Evolutionary conservation across 2,797 vertebrate genomes (phyloP), one percentile per base, ranked within the genome.

Genomic region (Gambusia yucatana): DNA sequence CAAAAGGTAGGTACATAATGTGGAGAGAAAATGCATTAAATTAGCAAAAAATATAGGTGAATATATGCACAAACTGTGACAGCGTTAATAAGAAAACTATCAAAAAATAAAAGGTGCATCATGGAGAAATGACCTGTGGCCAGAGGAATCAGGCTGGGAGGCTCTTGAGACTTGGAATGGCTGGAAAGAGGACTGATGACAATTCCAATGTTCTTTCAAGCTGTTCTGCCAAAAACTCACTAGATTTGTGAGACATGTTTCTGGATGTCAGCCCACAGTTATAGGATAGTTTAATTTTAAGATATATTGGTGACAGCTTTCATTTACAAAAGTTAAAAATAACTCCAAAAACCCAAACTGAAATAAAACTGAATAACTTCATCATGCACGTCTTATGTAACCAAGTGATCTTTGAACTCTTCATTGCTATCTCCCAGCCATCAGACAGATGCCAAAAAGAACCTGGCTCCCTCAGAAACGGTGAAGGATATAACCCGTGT

Each of bases 151-250:
- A 92, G 92, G 86, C 90, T 83, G 95, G 85, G 75, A 41, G 6
- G 77, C 69, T 75, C 84, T 75, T 85, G 87, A 78, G 82, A 87
- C 39, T 73, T 84, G 93, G 93, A 95, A 94, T 95, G 93, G 95
- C 89, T 90, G 87, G 78, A 39, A 33, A 48, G 82, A 52, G 79
- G 82, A 92, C 81, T 76, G 77, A 91, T 61, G 84, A 88, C 67
- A 70, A 44, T 20, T 70, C 67, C 67, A 70, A 70, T 44, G 25
- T 70, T 70, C 41, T 70, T 41, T 28, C 87, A 90, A 93, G 89
- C 92, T 90, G 84, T 86, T 72, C 82, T 93, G 89, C 89, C 86
- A 90, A 90, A 73, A 76, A 57, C 82, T 76, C 72, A 48, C 84
- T 72, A 89, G 83, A 77, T 82, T 79, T 84, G 79, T 90, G 87